Evolutionary conservation across 2,113 vertebrate species (phyloP).

Genomic region (Phyllostomus hastatus): DNA sequence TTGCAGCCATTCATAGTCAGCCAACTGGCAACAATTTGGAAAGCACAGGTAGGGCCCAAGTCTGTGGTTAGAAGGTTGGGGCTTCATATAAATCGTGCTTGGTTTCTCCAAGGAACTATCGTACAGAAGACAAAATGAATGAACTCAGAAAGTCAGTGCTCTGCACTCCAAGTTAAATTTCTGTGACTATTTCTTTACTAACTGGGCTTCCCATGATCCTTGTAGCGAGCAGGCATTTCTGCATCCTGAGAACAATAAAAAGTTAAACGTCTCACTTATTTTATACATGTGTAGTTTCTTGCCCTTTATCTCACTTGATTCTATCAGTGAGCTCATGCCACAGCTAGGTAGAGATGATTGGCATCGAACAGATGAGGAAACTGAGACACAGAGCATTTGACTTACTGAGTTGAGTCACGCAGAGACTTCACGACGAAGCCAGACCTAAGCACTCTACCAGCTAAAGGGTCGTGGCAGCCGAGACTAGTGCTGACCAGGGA

Average conservation of each 20-base stretch:
- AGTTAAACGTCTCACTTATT: neutral
- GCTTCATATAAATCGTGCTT: neutral
- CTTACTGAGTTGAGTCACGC: neutral
- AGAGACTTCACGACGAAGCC: neutral
- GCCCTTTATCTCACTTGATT: neutral
- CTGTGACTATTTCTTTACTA: neutral
- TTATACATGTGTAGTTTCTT: neutral
- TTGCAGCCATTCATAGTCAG: neutral
- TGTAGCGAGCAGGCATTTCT: neutral
- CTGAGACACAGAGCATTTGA: neutral
- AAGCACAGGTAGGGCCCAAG: neutral
- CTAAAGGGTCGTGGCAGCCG: neutral
- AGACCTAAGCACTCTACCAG: neutral
- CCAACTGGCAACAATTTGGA: neutral
- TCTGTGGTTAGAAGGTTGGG: neutral
- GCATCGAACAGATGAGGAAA: neutral
- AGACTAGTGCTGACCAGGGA: neutral
- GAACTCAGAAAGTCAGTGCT: neutral
- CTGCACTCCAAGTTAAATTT: neutral
- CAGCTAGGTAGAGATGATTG: neutral
- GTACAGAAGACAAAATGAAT: neutral
- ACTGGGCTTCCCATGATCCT: neutral
- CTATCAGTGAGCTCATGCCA: neutral
- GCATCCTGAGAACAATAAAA: neutral
- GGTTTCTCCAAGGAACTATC: neutral